These are phyloP conservation scores for Myiagra hebetior DNA, from an alignment of 2,113 vertebrate species.

Conservation along the genomic window DNA sequence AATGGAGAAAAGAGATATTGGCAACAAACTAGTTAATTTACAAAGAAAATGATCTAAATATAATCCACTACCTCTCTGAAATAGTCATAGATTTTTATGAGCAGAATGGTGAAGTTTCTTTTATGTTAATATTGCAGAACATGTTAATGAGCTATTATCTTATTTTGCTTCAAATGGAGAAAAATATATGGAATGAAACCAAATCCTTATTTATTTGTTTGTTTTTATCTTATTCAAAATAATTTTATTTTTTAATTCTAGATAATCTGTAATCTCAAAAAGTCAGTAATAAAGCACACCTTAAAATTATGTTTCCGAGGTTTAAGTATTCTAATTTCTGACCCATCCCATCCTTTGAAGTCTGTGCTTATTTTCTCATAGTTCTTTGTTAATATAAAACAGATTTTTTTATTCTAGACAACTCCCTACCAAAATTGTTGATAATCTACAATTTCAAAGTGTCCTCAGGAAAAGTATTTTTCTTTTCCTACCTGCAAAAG, in stretches of 20 bases:
- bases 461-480: neutral
- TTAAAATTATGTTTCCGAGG: neutral
- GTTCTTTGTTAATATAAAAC: neutral
- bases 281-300: accelerated
- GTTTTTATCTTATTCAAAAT: neutral
- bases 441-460: neutral
- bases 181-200: accelerated
- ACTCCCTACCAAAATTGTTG: neutral
- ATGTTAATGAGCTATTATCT: neutral
- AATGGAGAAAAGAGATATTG: neutral
- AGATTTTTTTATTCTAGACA: neutral
- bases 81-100: neutral
- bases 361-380: neutral
- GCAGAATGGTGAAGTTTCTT: accelerated
- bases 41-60: neutral
- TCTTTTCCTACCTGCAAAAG: neutral
- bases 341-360: neutral
- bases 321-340: neutral
- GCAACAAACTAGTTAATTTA: neutral
- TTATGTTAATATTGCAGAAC: neutral
- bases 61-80: neutral
- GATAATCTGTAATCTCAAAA: neutral
- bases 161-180: neutral
- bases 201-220: neutral
- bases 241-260: neutral